phyloP scores from a whole-genome alignment of 2,888 invertebrate species.

The Amphipoea lucens region DNA sequence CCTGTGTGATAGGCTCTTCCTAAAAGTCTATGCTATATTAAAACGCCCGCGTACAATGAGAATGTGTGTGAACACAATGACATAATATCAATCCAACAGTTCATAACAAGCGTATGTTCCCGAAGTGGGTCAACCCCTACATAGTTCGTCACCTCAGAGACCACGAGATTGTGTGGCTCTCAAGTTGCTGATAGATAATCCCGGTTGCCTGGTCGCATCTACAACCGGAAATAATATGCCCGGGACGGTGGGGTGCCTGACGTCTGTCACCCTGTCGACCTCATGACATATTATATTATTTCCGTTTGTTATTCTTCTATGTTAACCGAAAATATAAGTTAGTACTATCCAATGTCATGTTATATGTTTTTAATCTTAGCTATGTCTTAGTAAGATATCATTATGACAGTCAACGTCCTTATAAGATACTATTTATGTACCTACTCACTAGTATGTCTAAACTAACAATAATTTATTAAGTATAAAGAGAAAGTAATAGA shows the following conservation, averaged over 20 bases:
- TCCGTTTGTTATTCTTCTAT: conserved; percentile 1
- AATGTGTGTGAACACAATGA: background rate
- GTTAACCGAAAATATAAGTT: background rate
- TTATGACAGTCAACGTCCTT: background rate
- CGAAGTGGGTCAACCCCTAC: conserved; percentile 27
- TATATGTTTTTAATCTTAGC: background rate
- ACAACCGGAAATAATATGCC: conserved; percentile 41
- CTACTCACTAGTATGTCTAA: no score
- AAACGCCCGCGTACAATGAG: background rate
- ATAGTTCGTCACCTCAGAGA: conserved; percentile 17
- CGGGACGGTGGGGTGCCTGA: conserved; percentile 24
- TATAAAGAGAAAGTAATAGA: no score
- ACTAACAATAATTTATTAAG: no score
- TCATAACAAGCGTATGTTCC: background rate
- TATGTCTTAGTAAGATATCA: background rate
- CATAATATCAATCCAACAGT: conserved; percentile 5
- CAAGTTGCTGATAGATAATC: conserved; percentile 33
- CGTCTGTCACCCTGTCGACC: conserved; percentile 34
- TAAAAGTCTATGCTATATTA: background rate
- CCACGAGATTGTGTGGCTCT: conserved; percentile 15
- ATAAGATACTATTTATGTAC: background rate
- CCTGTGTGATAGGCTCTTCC: background rate
- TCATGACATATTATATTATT: conserved; percentile 18
- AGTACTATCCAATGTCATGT: background rate
- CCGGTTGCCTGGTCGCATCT: conserved; percentile 1